phyloP scores from a whole-genome alignment of 2,888 invertebrate species.

The Diplolepis rosae region DNA sequence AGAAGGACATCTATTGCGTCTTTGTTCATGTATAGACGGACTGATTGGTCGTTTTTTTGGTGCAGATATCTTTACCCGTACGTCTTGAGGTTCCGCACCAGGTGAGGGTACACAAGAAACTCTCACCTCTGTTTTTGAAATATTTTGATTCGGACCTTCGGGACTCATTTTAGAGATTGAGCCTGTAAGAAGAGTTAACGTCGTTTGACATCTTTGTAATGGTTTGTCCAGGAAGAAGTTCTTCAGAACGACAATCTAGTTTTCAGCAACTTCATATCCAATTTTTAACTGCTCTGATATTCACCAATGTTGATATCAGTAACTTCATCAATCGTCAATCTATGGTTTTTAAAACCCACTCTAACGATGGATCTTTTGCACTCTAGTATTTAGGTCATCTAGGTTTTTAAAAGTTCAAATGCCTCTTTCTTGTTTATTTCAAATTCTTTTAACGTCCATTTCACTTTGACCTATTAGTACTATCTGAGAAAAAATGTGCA shows the following conservation, averaged over 20 bases:
- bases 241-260: too few relatives aligned
- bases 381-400: too few relatives aligned
- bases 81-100: conserved; percentile 66
- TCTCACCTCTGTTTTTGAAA: conserved; percentile 66
- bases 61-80: conserved; percentile 68
- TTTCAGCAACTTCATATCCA: background rate
- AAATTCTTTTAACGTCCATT: background rate
- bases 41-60: conserved; percentile 65
- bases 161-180: conserved; percentile 63
- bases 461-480: background rate
- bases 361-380: background rate
- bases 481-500: background rate
- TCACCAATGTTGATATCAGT: background rate
- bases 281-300: background rate
- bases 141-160: conserved; percentile 64
- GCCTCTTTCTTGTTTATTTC: background rate
- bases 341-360: background rate
- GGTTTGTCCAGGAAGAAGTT: conserved; percentile 35
- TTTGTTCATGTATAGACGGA: conserved; percentile 54
- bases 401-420: background rate
- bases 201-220: conserved; percentile 47
- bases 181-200: conserved; percentile 41
- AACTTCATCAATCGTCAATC: background rate
- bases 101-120: conserved; percentile 66
- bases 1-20: conserved; percentile 62